Conservation (phyloP, 2,797 vertebrate species). For the Phrynocephalus guinanensis region DNA sequence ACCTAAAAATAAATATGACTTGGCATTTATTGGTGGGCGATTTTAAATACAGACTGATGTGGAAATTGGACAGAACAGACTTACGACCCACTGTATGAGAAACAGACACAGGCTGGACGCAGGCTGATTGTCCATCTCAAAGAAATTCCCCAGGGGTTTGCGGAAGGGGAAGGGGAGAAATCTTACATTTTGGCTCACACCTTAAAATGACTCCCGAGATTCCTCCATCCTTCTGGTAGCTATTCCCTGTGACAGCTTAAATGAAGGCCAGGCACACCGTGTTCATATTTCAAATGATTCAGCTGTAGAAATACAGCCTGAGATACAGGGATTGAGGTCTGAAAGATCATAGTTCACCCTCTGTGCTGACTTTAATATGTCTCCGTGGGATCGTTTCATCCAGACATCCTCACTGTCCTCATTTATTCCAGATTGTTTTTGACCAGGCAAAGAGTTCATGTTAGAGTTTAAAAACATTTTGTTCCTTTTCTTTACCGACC, state of each 20-base stretch:
- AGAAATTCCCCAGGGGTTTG: neutral
- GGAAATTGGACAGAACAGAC: neutral
- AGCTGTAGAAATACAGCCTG: constrained; percentile 53
- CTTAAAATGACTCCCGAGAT: constrained; percentile 47
- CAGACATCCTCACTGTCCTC: constrained; percentile 42
- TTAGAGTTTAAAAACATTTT: neutral
- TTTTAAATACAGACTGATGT: neutral
- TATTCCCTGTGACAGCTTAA: constrained; percentile 67
- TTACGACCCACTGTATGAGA: neutral
- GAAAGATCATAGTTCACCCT: constrained; percentile 63
- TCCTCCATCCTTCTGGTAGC: constrained; percentile 56
- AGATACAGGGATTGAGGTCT: constrained; percentile 49
- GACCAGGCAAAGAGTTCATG: constrained; percentile 39
- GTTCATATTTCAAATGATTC: constrained; percentile 65
- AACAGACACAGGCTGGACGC: neutral
- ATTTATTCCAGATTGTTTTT: constrained; percentile 59
- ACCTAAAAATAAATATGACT: too few species aligned
- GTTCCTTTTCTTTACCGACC: constrained; percentile 26
- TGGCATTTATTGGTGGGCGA: too few species aligned
- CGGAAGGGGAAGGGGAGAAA: constrained; percentile 4
- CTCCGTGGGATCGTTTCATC: constrained; percentile 56
- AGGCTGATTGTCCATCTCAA: neutral
- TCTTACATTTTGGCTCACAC: constrained; percentile 45
- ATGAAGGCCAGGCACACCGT: constrained; percentile 62
- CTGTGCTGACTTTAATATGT: constrained; percentile 53